A percentile compares a stretch with the other conserved stretches of the same genome.
These are phyloP conservation scores for Varanus salvator DNA, from an alignment of 2,113 vertebrate genomes.

Conservation along the genomic window DNA sequence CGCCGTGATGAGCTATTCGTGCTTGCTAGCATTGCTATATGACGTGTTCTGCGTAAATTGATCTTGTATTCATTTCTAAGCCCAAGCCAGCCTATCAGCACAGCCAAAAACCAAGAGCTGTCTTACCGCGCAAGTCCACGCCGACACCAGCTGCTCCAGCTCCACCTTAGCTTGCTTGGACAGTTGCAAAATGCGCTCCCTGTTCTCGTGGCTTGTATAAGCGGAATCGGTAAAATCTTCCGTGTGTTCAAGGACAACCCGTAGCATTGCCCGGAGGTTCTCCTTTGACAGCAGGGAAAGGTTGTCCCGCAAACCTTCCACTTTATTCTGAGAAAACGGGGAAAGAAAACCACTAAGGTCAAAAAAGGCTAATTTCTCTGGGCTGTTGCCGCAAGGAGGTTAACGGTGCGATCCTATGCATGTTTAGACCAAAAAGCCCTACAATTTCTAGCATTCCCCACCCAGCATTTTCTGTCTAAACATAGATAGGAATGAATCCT, in stretches of 20 bases:
- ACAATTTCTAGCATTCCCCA: too few relatives aligned
- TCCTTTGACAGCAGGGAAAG: slow-evolving; percentile 86
- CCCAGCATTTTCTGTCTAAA: too few relatives aligned
- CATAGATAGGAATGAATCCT: too few relatives aligned
- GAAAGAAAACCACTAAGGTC: not conserved
- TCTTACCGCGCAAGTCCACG: slow-evolving; percentile 92
- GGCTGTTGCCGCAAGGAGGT: not conserved
- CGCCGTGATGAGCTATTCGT: too few relatives aligned
- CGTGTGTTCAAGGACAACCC: slow-evolving; percentile 89
- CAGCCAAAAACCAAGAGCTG: slow-evolving; percentile 40
- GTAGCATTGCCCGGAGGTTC: slow-evolving; percentile 84
- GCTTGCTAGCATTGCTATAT: not conserved
- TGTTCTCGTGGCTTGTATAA: slow-evolving; percentile 96
- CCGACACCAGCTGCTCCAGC: slow-evolving; percentile 88
- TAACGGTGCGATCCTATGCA: not conserved
- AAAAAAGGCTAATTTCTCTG: not conserved
- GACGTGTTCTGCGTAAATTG: not conserved
- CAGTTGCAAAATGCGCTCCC: slow-evolving; percentile 91
- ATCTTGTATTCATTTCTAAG: slow-evolving; percentile 46
- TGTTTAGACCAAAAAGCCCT: too few relatives aligned
- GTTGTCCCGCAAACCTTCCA: slow-evolving; percentile 91
- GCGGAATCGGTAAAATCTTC: slow-evolving; percentile 98
- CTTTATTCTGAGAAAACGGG: slow-evolving; percentile 79
- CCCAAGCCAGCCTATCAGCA: slow-evolving; percentile 70
- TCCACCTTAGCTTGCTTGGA: slow-evolving; percentile 88